Evolutionary conservation across 2,888 invertebrate species (phyloP).

Genomic region (Phalangium opilio): DNA sequence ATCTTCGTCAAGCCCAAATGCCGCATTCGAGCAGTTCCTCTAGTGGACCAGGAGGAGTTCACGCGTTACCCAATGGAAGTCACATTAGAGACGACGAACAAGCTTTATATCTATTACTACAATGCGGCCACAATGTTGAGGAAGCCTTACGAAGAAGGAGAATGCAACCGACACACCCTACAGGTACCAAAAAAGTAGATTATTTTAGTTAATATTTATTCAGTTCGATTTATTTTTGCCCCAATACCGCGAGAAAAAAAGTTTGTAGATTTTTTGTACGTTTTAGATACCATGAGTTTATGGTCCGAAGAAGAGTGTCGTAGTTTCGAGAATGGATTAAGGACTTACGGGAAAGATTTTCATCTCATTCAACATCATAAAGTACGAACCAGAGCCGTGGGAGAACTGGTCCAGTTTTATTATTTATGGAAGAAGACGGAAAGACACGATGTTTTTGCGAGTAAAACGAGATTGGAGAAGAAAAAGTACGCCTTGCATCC

Average conservation of each 20-base stretch:
- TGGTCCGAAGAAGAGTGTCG: slow-evolving; percentile 97
- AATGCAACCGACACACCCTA: slow-evolving; percentile 47
- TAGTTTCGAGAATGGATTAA: slow-evolving; percentile 88
- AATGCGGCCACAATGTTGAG: slow-evolving; percentile 88
- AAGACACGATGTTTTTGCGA: slow-evolving; percentile 75
- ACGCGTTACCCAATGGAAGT: slow-evolving; percentile 47
- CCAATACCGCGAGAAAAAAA: neutral
- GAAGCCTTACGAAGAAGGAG: slow-evolving; percentile 70
- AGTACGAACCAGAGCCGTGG: slow-evolving; percentile 83
- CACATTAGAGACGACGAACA: slow-evolving; percentile 54
- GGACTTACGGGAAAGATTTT: slow-evolving; percentile 90
- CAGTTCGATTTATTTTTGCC: neutral
- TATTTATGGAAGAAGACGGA: slow-evolving; percentile 96
- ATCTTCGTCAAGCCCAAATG: slow-evolving; percentile 43
- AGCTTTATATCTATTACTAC: slow-evolving; percentile 72
- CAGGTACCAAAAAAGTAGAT: slow-evolving; percentile 23
- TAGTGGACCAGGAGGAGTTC: slow-evolving; percentile 32
- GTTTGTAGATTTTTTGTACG: slow-evolving; percentile 8
- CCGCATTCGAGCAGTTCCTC: slow-evolving; percentile 28
- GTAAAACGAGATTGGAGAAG: slow-evolving; percentile 53
- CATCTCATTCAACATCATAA: slow-evolving; percentile 83
- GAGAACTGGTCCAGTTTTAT: slow-evolving; percentile 86
- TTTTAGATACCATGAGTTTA: slow-evolving; percentile 52
- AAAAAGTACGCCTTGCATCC: slow-evolving; percentile 83
- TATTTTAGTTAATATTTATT: neutral